These are phyloP conservation scores for Pheosia gnoma DNA, from an alignment of 2,888 invertebrate genomes.

Conservation along the genomic window DNA sequence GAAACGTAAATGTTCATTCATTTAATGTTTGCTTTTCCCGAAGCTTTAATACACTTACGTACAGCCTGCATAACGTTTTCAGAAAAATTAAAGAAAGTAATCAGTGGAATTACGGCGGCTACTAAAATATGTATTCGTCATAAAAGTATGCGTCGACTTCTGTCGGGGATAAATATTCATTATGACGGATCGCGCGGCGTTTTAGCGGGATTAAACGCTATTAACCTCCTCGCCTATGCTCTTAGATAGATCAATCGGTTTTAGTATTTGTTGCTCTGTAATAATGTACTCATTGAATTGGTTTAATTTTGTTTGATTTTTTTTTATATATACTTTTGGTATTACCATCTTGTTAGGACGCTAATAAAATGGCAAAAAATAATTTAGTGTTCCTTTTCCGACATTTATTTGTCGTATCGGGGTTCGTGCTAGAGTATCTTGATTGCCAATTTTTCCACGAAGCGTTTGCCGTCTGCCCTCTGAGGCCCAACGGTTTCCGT, in stretches of 20 bases:
- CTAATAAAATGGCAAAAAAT: too few species aligned
- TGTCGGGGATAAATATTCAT: slow-evolving; percentile 82
- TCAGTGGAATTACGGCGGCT: slow-evolving; percentile 80
- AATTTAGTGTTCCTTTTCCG: too few species aligned
- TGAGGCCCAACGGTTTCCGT: too few species aligned
- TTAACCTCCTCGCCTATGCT: slow-evolving; percentile 69
- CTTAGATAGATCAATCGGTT: slow-evolving; percentile 73
- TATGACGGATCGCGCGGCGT: slow-evolving; percentile 79
- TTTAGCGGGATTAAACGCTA: slow-evolving; percentile 82
- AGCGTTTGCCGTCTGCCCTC: too few species aligned
- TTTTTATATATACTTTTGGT: too few species aligned
- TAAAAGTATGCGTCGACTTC: slow-evolving; percentile 81
- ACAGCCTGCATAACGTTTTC: slow-evolving; percentile 60
- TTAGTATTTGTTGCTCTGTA: slow-evolving; percentile 39
- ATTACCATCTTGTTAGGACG: too few species aligned
- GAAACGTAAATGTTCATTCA: slow-evolving; percentile 59
- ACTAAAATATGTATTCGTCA: slow-evolving; percentile 84
- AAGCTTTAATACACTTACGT: slow-evolving; percentile 73
- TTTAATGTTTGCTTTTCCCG: slow-evolving; percentile 67
- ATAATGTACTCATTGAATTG: slow-evolving; percentile 23
- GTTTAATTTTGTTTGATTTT: slow-evolving; percentile 12
- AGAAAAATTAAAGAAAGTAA: slow-evolving; percentile 83
- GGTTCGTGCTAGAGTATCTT: too few species aligned
- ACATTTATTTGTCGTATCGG: too few species aligned
- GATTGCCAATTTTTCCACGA: too few species aligned